Base-by-base conservation (phyloP, 2,797 vertebrate genomes). In the Balearica regulorum region DNA sequence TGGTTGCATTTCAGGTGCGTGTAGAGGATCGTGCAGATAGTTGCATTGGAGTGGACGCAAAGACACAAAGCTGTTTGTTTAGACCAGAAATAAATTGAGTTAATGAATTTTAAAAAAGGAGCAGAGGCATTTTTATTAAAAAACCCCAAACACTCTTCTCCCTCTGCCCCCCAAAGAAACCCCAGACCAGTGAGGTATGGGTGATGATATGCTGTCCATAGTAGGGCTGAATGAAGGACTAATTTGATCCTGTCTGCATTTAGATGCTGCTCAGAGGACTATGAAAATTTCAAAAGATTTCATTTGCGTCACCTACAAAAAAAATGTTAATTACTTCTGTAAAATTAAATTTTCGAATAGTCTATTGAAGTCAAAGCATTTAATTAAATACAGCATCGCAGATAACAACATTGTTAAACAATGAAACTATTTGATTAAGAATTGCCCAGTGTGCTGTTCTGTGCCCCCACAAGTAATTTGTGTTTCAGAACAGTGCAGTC, bases 311-410 rank as follows among this genome's bases (percentile, higher is more conserved):
- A 77, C 72, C 35, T 87, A 68, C 1, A 0, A 37, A 94, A 94
- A 75, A 94, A 94, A 75, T 28, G 21, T 62, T 80, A 78, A 93
- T 94, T 95, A 41, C 7, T 85, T 84, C 41, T 69, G 53, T 82
- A 80, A 83, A 94, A 92, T 66, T 37, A 60, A 60, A 14, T 75
- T 87, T 87, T 83, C 77, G 73, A 90, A 35, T 60, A 62, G 71
- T 60, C 65, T 68, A 0, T 66, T 92, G 82, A 92, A 87, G 46
- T 60, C 43, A 48, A 65, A 81, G 65, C 58, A 35, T 49, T 89
- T 88, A 91, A 94, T 92, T 81, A 83, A 87, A 61, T 19, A 3
- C 44, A 53, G 57, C 2, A 1, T 65, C 54, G 9, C 39, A 53
- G 64, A 77, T 31, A 64, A 41, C 46, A 69, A 10, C 15, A 2